phyloP scores from a whole-genome alignment of 1,140 invertebrate genomes.

The Platyura marginata region DNA sequence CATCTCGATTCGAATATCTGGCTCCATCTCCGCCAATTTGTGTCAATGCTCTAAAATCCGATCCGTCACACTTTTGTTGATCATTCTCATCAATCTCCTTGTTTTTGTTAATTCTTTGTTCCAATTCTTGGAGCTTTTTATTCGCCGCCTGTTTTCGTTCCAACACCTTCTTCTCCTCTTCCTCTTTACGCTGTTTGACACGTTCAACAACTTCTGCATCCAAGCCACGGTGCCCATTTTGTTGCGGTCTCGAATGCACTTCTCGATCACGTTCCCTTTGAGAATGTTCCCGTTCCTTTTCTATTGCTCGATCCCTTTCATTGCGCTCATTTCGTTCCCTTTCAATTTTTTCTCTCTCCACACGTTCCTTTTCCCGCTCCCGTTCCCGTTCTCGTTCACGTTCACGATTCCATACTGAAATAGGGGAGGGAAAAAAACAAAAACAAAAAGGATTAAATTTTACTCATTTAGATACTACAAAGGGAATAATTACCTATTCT shows the following conservation, averaged over 20 bases:
- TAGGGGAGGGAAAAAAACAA: too few species aligned
- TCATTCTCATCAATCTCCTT: conserved; percentile 9
- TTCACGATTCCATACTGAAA: conserved; percentile 11
- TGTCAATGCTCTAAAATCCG: background rate
- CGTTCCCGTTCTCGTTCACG: conserved; percentile 26
- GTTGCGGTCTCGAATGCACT: conserved; percentile 7
- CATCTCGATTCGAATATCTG: background rate
- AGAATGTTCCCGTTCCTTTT: conserved; percentile 16
- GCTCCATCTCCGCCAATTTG: background rate
- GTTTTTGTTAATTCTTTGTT: conserved; percentile 37
- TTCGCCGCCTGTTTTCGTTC: conserved; percentile 36
- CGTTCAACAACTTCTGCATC: conserved; percentile 28
- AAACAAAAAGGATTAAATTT: too few species aligned
- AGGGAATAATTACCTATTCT: background rate
- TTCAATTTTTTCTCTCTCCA: conserved; percentile 5
- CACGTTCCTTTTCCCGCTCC: conserved; percentile 9
- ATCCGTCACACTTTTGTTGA: background rate
- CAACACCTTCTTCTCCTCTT: conserved; percentile 50
- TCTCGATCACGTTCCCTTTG: too few species aligned
- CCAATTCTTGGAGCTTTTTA: conserved; percentile 42
- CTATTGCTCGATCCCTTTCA: conserved; percentile 15
- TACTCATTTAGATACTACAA: background rate
- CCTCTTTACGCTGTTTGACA: conserved; percentile 46
- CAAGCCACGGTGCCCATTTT: conserved; percentile 19
- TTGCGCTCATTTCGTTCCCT: conserved; percentile 8